Base-by-base conservation (phyloP, 2,113 vertebrate genomes). In the Oryzias curvinotus region DNA sequence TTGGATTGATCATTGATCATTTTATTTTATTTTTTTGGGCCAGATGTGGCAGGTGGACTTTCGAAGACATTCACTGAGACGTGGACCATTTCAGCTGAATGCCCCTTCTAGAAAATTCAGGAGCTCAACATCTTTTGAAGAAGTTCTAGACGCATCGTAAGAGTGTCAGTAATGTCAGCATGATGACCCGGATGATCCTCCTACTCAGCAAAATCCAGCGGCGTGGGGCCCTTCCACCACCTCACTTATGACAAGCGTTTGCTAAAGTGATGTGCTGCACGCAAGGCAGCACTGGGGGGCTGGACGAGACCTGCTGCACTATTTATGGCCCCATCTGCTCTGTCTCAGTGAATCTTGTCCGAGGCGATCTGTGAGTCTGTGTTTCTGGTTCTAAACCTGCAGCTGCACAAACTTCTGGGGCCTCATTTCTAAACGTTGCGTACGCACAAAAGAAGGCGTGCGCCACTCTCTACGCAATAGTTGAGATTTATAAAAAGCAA, bases 311-410 rank as follows among this genome's bases (percentile, higher is more conserved):
- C 78, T 79, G 62, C 82, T 89, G 85, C 87, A 91, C 83, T 87
- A 88, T 88, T 91, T 85, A 91, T 90, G 88, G 75, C 59, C 73
- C 91, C 89, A 90, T 90, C 90, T 92, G 90, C 78, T 90, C 49
- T 75, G 78, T 73, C 83, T 89, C 82, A 70, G 36, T 68, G 53
- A 71, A 72, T 60, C 78, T 76, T 72, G 59, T 73, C 83, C 73
- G 57, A 77, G 73, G 56, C 36, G 68, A 76, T 75, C 71, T 47
- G 57, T 66, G 66, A 62, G 71, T 68, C 43, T 48, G 50, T 18
- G 7, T 59, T 69, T 54, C 63, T 17, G 57, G 73, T 69, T 65
- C 57, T 69, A 52, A 58, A 73, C 75, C 43, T 82, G 58, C 70
- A 79, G 73, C 58, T 52, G 65, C 68, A 64, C 62, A 77, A 66